These are phyloP conservation scores for Neodiprion fabricii DNA, from an alignment of 1,140 invertebrate genomes.

Conservation along the genomic window DNA sequence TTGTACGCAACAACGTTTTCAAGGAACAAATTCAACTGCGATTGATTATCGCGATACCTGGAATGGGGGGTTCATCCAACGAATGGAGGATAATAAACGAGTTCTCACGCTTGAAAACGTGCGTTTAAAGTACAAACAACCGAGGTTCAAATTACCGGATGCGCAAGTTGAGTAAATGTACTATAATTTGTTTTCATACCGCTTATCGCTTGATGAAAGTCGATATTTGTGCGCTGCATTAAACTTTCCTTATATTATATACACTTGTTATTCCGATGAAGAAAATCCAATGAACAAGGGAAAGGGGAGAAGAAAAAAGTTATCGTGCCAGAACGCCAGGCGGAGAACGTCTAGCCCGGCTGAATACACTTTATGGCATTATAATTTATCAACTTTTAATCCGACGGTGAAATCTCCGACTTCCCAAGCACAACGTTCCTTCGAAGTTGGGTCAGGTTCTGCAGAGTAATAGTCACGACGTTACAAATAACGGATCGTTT, in stretches of 20 bases:
- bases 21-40: neutral
- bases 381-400: slow-evolving; percentile 6
- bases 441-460: neutral
- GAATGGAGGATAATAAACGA: neutral
- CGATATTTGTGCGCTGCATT: neutral
- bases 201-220: neutral
- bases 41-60: neutral
- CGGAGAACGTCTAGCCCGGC: neutral
- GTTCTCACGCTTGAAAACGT: neutral
- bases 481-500: no score
- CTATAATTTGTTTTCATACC: neutral
- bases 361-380: neutral
- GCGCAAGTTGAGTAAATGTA: neutral
- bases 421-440: neutral
- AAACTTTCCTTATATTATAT: neutral
- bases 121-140: neutral
- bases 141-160: neutral
- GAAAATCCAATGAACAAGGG: neutral
- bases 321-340: neutral
- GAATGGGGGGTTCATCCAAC: neutral
- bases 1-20: neutral
- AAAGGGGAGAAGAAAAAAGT: neutral
- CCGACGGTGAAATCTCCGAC: neutral
- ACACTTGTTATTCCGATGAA: neutral
- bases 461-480: no score